These are phyloP conservation scores for Psephotus haematonotus DNA, from an alignment of 2,113 vertebrate species.

Conservation along the genomic window DNA sequence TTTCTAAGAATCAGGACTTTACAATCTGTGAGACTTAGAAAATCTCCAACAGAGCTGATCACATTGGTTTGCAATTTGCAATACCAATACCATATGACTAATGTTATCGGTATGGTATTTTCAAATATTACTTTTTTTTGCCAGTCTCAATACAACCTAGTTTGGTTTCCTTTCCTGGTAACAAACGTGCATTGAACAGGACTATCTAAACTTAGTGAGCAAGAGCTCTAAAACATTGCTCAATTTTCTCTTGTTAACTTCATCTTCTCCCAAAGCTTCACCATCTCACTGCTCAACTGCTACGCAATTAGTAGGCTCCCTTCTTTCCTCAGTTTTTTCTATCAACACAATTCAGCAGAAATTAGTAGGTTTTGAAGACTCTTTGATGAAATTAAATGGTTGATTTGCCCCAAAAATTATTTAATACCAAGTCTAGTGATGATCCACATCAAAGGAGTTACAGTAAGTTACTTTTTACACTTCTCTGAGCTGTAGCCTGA, in stretches of 20 bases:
- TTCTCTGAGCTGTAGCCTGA: not conserved
- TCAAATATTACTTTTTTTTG: not conserved
- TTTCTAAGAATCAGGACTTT: not conserved
- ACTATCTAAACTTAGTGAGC: not conserved
- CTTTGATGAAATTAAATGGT: not conserved
- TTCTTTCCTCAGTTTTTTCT: not conserved
- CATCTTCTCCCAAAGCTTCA: not conserved
- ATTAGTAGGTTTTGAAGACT: not conserved
- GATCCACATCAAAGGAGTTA: rapidly evolving
- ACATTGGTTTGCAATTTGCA: not conserved
- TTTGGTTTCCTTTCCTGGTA: not conserved
- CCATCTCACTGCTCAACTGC: not conserved
- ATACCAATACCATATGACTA: not conserved
- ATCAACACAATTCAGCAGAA: not conserved
- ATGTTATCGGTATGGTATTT: not conserved
- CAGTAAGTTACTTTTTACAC: not conserved
- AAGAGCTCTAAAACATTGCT: not conserved
- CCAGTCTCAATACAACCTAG: not conserved
- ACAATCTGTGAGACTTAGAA: not conserved
- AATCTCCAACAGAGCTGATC: not conserved
- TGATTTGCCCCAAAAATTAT: not conserved
- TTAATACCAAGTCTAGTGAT: not conserved
- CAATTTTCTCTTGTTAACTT: not conserved
- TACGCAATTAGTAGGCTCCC: not conserved
- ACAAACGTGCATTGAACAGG: not conserved